Base-by-base conservation (phyloP, 2,113 vertebrate species). In the Laterallus jamaicensis region DNA sequence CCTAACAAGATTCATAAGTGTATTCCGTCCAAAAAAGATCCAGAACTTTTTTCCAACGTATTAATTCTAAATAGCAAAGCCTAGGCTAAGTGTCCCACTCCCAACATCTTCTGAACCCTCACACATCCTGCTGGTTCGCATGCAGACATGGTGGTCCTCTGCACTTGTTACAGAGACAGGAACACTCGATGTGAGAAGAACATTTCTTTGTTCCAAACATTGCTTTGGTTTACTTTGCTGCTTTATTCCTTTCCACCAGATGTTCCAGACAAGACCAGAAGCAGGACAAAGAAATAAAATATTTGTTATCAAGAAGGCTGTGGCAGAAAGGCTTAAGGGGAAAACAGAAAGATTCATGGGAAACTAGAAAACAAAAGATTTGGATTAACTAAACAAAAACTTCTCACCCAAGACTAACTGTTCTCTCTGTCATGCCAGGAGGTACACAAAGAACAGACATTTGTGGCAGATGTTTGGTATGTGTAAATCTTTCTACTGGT, bases 121-220 rank as follows among this genome's bases (percentile, higher is more conserved):
- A 15, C 0, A 1, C 7, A 19, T 54, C 26, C 49, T 69, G 9
- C n/a, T 56, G 47, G 8, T 40, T 70, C 54, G 22, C 29, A 52
- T 0, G 5, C 37, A 60, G 58, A 39, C 0, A 0, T 11, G 12
- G 13, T 32, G 20, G 14, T 86, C 47, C 78, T 74, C 12, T 50
- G 67, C 31, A 14, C 37, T 82, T 44, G 9, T 37, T 26, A 15
- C 4, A 14, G 54, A 16, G 15, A 56, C 31, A 70, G 56, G 28
- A 69, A 29, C 22, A 35, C 11, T 24, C 3, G 1, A 4, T 40
- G 28, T 3, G 71, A 10, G 44, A 47, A 47, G 44, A 47, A 47
- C 44, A 19, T 47, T 37, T 60, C 55, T 71, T 66, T 50, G 26
- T 74, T 70, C 16, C 29, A 55, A 54, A 37, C 11, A 6, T 25